A percentile compares a stretch with the other conserved stretches of the same genome.
Conservation (phyloP, 2,113 vertebrate species). For the Psephotus haematonotus region DNA sequence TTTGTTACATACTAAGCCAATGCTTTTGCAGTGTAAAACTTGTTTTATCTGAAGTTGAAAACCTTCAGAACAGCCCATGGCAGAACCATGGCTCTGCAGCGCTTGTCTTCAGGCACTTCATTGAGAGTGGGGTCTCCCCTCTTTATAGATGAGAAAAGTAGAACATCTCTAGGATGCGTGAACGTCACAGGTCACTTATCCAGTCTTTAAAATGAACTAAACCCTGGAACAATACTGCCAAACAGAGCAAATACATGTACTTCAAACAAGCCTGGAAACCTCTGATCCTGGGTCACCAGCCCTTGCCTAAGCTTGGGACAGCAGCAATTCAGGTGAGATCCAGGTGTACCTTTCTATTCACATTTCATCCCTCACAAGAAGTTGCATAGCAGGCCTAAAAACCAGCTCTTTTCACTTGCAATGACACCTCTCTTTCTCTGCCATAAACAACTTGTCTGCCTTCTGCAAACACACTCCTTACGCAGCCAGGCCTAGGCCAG, state of each 20-base stretch:
- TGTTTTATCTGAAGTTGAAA: not conserved
- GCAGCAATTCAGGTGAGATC: not conserved
- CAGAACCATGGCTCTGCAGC: not conserved
- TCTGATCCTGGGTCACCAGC: not conserved
- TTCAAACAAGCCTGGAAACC: not conserved
- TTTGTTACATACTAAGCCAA: not conserved
- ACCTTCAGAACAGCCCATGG: not conserved
- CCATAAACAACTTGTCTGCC: not conserved
- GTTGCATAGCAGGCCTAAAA: not conserved
- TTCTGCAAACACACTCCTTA: not conserved
- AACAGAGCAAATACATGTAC: not conserved
- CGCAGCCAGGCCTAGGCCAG: not conserved
- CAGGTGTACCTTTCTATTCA: not conserved
- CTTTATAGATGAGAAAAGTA: not conserved
- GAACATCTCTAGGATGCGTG: not conserved
- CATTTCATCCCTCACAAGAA: accelerated
- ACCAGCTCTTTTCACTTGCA: accelerated
- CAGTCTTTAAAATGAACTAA: not conserved
- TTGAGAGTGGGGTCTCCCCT: not conserved
- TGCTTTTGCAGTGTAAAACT: not conserved
- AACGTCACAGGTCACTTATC: not conserved
- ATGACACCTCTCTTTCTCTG: not conserved
- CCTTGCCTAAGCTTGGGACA: not conserved
- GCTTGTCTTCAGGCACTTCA: not conserved
- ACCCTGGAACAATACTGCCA: not conserved